Conservation (phyloP, 2,797 vertebrate species). For the Diplodus puntazzo region DNA sequence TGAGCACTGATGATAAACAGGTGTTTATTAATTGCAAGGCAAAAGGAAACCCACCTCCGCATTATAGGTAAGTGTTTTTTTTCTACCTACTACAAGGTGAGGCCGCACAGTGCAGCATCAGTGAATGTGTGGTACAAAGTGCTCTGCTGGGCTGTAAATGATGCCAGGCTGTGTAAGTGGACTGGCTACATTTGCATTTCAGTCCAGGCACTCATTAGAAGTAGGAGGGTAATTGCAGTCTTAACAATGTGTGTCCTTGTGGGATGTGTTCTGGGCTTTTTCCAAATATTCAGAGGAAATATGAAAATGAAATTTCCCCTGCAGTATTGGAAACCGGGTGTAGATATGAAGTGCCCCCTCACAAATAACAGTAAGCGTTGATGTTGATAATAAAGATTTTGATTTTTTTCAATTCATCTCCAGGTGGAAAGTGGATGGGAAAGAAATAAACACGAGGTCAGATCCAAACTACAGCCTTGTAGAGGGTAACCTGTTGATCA, state of each 20-base stretch:
- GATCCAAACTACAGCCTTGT: constrained; percentile 90
- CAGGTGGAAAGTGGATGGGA: constrained; percentile 94
- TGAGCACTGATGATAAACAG: constrained; percentile 91
- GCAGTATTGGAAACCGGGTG: not conserved
- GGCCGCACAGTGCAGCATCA: not conserved
- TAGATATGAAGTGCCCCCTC: not conserved
- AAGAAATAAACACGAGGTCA: constrained; percentile 84
- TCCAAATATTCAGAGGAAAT: not conserved
- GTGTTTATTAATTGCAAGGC: constrained; percentile 94
- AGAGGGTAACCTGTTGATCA: constrained; percentile 93
- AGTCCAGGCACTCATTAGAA: constrained; percentile 3
- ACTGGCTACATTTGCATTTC: constrained; percentile 1
- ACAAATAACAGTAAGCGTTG: not conserved
- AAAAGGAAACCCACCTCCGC: constrained; percentile 91
- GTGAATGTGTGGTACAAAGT: not conserved
- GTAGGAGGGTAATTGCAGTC: not conserved
- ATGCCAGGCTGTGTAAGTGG: not conserved
- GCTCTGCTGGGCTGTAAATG: constrained; percentile 1
- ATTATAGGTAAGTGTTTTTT: constrained; percentile 84
- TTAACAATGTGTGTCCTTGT: not conserved
- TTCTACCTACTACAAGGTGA: not conserved
- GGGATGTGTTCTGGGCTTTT: constrained; percentile 10
- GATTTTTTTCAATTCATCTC: not conserved
- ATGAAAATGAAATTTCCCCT: not conserved
- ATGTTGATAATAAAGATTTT: not conserved